Evolutionary conservation across 2,113 vertebrate species (phyloP).

Genomic region (Myanophis thanlyinensis): DNA sequence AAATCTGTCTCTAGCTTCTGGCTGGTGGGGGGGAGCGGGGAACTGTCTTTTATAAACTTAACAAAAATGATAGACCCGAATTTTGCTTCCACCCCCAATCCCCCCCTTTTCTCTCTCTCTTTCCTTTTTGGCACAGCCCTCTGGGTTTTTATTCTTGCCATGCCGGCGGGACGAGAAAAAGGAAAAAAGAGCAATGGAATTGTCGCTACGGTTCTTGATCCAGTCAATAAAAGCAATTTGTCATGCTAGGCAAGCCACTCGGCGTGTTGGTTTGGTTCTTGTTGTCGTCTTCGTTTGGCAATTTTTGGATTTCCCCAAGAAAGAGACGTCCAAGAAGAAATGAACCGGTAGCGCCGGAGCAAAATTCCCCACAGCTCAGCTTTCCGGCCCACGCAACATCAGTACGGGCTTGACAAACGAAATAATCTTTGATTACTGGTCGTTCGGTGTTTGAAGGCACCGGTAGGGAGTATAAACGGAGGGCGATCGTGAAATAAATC

Average conservation of each 20-base stretch:
- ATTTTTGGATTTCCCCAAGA: background rate
- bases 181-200: slow-evolving; percentile 21
- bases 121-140: background rate
- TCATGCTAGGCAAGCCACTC: slow-evolving; percentile 41
- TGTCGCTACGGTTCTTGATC: slow-evolving; percentile 38
- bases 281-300: background rate
- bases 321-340: slow-evolving; percentile 14
- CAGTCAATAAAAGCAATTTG: slow-evolving; percentile 54
- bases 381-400: background rate
- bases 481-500: background rate
- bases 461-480: background rate
- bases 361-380: background rate
- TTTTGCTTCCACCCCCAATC: slow-evolving; percentile 28
- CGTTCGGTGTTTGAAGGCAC: background rate
- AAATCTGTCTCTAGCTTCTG: slow-evolving; percentile 1
- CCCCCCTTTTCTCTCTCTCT: background rate
- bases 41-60: slow-evolving; percentile 49
- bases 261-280: background rate
- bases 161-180: slow-evolving; percentile 13
- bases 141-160: slow-evolving; percentile 27
- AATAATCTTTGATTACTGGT: too few relatives aligned
- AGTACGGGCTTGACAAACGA: background rate
- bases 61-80: slow-evolving; percentile 43
- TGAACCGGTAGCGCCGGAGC: slow-evolving; percentile 15
- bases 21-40: slow-evolving; percentile 14